Conservation (phyloP, 1,140 invertebrate genomes). For the Neoseiulus cucumeris region DNA sequence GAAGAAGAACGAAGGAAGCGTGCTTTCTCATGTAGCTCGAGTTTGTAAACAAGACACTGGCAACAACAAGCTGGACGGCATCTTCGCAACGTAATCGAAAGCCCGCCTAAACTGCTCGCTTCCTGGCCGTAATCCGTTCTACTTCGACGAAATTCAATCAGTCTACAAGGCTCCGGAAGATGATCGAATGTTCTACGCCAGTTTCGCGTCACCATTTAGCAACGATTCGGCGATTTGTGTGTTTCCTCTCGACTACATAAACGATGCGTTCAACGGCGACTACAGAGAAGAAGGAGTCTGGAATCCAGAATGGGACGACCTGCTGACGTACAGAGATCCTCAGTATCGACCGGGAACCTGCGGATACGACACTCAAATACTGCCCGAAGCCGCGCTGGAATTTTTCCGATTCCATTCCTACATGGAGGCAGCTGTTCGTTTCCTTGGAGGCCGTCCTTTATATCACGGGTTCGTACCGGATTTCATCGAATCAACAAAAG, state of each 20-base stretch:
- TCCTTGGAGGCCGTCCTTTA: slow-evolving; percentile 65
- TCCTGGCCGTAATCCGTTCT: slow-evolving; percentile 81
- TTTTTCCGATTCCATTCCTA: slow-evolving; percentile 84
- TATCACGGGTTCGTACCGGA: slow-evolving; percentile 55
- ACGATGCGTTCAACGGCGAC: slow-evolving; percentile 64
- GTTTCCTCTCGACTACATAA: slow-evolving; percentile 66
- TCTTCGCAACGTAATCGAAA: slow-evolving; percentile 86
- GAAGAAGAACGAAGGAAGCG: slow-evolving; percentile 82
- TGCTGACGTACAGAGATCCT: slow-evolving; percentile 60
- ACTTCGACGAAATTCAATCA: slow-evolving; percentile 74
- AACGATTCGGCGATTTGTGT: slow-evolving; percentile 85
- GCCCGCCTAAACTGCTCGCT: slow-evolving; percentile 84
- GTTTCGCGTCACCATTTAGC: slow-evolving; percentile 74
- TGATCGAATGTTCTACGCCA: slow-evolving; percentile 71
- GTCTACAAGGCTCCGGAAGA: slow-evolving; percentile 66
- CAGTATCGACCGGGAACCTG: slow-evolving; percentile 71
- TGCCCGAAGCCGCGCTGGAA: slow-evolving; percentile 63
- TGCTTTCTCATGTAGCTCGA: slow-evolving; percentile 71
- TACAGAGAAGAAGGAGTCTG: slow-evolving; percentile 79
- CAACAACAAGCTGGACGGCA: slow-evolving; percentile 72
- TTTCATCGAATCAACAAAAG: neutral
- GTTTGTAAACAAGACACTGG: slow-evolving; percentile 85
- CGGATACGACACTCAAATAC: slow-evolving; percentile 61
- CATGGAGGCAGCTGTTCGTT: slow-evolving; percentile 76
- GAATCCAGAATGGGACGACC: slow-evolving; percentile 75